Percentiles rank a stretch among this genome's conserved stretches.
Conservation (phyloP, 1,140 invertebrate species). For the Drosophila baimaii region DNA sequence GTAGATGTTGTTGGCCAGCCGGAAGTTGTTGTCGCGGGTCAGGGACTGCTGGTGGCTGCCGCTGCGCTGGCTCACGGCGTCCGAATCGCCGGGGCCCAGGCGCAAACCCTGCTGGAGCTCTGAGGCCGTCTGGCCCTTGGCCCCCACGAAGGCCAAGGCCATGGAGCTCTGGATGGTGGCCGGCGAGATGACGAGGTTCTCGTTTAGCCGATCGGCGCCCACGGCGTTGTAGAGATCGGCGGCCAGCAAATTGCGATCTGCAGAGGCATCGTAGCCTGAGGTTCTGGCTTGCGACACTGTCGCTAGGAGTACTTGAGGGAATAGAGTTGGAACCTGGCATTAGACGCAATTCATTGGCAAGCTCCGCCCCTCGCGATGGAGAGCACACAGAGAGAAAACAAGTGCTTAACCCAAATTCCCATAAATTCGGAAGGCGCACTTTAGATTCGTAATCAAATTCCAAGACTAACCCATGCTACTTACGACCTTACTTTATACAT, state of each 20-base stretch:
- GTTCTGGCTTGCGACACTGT: constrained; percentile 42
- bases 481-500: no score
- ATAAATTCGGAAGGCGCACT: not conserved
- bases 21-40: constrained; percentile 74
- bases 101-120: constrained; percentile 74
- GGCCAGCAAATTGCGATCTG: constrained; percentile 74
- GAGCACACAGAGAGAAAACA: constrained; percentile 1
- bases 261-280: constrained; percentile 47
- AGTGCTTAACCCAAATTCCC: not conserved
- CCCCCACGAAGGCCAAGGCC: constrained; percentile 77
- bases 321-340: constrained; percentile 14
- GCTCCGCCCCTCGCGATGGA: not conserved
- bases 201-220: constrained; percentile 66
- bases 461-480: not conserved
- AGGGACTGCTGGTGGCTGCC: constrained; percentile 70
- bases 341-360: constrained; percentile 13
- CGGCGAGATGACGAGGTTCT: constrained; percentile 75
- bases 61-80: constrained; percentile 72
- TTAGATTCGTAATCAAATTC: not conserved
- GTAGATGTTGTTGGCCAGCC: constrained; percentile 78
- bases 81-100: constrained; percentile 64
- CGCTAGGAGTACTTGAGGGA: constrained; percentile 41
- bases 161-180: constrained; percentile 77
- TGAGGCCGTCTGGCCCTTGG: constrained; percentile 75
- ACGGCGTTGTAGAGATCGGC: constrained; percentile 77